These are phyloP conservation scores for Helostoma temminkii DNA, from an alignment of 2,797 vertebrate genomes.

Conservation along the genomic window DNA sequence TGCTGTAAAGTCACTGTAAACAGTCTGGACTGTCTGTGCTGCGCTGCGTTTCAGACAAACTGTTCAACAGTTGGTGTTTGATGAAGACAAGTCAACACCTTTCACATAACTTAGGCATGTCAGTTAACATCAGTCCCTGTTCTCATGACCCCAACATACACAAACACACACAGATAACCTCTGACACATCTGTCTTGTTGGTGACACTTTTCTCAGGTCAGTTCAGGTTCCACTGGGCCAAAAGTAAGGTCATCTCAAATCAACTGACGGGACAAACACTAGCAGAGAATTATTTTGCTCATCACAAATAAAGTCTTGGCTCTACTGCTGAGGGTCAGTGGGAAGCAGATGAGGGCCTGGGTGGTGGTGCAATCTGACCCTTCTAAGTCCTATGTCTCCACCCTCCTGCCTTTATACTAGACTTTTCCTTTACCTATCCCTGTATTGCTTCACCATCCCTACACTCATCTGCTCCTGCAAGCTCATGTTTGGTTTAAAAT, in stretches of 20 bases:
- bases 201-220: constrained; percentile 14
- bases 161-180: constrained; percentile 22
- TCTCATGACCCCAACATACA: constrained; percentile 2
- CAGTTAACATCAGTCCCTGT: constrained; percentile 5
- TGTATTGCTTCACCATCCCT: neutral
- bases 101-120: constrained; percentile 8
- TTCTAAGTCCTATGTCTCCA: neutral
- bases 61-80: neutral
- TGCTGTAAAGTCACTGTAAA: neutral
- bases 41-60: neutral
- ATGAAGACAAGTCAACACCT: neutral
- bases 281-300: neutral
- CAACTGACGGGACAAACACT: neutral
- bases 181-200: constrained; percentile 29
- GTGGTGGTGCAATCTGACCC: neutral
- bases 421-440: neutral
- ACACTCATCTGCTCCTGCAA: neutral
- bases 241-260: neutral
- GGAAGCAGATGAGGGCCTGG: neutral
- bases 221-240: neutral
- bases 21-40: neutral
- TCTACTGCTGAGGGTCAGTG: neutral
- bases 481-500: neutral
- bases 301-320: neutral
- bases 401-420: constrained; percentile 5